phyloP scores from a whole-genome alignment of 1,140 invertebrate genomes.

The Dreissena rostriformis region DNA sequence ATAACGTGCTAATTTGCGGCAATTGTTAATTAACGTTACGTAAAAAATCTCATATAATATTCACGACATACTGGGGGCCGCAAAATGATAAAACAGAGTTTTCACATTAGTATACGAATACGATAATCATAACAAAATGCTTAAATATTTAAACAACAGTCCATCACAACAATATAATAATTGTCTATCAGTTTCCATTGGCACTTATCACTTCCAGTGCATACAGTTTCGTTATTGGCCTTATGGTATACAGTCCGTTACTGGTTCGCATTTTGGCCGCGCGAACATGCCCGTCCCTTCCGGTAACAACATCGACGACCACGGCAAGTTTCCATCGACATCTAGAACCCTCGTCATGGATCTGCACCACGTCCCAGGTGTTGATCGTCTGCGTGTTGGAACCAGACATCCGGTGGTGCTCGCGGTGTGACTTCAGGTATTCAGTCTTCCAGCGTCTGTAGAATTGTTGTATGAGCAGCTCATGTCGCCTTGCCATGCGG shows the following conservation, averaged over 20 bases:
- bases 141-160: too few species aligned
- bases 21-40: too few species aligned
- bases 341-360: conserved; percentile 13
- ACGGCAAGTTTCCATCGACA: conserved; percentile 24
- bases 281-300: conserved; percentile 20
- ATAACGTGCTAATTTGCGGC: too few species aligned
- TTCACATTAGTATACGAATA: too few species aligned
- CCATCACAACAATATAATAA: too few species aligned
- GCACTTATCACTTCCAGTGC: conserved; percentile 18
- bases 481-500: background rate
- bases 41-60: too few species aligned
- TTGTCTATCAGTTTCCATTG: background rate
- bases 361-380: conserved; percentile 19
- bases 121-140: too few species aligned
- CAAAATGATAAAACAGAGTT: too few species aligned
- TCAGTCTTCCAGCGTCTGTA: conserved; percentile 20
- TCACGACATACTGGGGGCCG: too few species aligned
- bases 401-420: conserved; percentile 13
- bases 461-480: background rate
- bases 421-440: conserved; percentile 18
- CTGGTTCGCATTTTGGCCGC: conserved; percentile 8
- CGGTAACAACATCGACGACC: background rate
- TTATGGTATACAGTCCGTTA: conserved; percentile 1
- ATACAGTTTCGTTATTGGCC: conserved; percentile 27
- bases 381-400: conserved; percentile 6